Conservation (phyloP, 1,140 invertebrate genomes). For the Mactra quadrangularis region DNA sequence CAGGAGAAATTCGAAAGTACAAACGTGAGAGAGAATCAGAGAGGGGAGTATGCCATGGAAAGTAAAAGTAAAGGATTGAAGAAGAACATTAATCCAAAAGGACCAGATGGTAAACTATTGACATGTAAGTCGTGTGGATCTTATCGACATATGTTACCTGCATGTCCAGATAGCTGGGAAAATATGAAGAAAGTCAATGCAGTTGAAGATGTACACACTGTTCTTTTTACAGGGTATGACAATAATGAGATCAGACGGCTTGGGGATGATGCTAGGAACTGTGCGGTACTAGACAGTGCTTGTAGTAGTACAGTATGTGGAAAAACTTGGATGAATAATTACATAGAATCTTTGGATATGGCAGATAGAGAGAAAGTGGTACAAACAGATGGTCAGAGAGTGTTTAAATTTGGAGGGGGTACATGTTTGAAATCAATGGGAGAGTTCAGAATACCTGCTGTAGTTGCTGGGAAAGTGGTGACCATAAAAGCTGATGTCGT, state of each 20-base stretch:
- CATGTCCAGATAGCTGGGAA: conserved; percentile 36
- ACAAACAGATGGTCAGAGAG: too few relatives aligned
- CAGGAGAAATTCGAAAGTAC: conserved; percentile 1
- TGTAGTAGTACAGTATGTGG: conserved; percentile 61
- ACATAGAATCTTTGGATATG: too few relatives aligned
- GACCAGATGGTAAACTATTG: too few relatives aligned
- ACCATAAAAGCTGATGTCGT: too few relatives aligned
- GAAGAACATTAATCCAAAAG: conserved; percentile 31
- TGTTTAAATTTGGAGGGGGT: too few relatives aligned
- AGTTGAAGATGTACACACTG: conserved; percentile 29
- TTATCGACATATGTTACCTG: conserved; percentile 25
- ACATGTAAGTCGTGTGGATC: conserved; percentile 48
- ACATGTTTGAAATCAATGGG: conserved; percentile 32
- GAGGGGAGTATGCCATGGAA: not conserved
- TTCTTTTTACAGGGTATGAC: conserved; percentile 54
- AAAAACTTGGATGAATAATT: conserved; percentile 59
- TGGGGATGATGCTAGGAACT: conserved; percentile 48
- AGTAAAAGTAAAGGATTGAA: not conserved
- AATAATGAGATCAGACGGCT: conserved; percentile 24
- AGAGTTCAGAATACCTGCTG: conserved; percentile 48
- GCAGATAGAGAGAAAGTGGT: too few relatives aligned
- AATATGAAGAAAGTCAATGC: conserved; percentile 49
- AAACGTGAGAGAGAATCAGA: conserved; percentile 17
- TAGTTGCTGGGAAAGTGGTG: conserved; percentile 57
- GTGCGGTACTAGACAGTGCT: too few relatives aligned